Percentiles rank a stretch among this genome's conserved stretches.
phyloP scores from a whole-genome alignment of 1,140 invertebrate species.

The Neotoxoptera formosana region DNA sequence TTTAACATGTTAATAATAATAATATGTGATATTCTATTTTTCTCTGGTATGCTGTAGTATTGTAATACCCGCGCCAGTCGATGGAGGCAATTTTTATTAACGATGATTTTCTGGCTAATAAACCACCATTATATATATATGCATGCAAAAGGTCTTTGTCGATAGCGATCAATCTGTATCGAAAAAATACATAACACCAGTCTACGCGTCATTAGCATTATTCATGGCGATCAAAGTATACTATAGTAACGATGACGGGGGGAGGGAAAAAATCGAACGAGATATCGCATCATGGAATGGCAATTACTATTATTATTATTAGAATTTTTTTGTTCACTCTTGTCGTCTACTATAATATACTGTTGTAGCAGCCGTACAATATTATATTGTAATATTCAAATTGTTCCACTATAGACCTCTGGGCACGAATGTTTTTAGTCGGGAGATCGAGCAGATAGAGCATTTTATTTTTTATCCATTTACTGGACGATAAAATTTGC shows the following conservation, averaged over 20 bases:
- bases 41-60: not conserved
- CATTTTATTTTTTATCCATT: not conserved
- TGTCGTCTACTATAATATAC: not conserved
- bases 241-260: not conserved
- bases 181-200: not conserved
- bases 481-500: not conserved
- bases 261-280: not conserved
- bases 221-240: not conserved
- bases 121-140: not conserved
- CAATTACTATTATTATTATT: too few species aligned
- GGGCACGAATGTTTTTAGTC: not conserved
- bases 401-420: not conserved
- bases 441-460: not conserved
- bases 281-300: not conserved
- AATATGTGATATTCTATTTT: not conserved
- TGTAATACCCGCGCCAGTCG: not conserved
- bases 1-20: not conserved
- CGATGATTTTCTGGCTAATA: not conserved
- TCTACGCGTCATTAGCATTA: not conserved
- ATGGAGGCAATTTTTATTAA: not conserved
- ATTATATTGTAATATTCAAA: not conserved
- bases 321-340: not conserved
- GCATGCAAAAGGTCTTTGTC: not conserved
- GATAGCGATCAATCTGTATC: constrained; percentile 4
- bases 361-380: not conserved